Percentiles rank a stretch among this genome's conserved stretches.
These are phyloP conservation scores for Rhinoptilus africanus DNA, from an alignment of 2,113 vertebrate genomes.

Conservation along the genomic window DNA sequence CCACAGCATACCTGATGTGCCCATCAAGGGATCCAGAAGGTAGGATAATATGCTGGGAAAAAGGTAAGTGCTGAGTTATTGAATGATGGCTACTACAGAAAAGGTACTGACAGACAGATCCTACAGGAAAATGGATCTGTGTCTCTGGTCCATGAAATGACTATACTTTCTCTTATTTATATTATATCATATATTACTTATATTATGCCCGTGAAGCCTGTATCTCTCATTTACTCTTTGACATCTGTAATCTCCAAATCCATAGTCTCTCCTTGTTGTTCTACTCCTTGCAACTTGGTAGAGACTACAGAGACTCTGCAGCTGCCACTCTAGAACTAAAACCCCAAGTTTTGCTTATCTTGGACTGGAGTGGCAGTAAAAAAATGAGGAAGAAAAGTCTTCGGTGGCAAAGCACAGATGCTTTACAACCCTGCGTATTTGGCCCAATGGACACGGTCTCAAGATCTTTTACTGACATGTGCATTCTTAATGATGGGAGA, in stretches of 20 bases:
- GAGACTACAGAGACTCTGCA: not conserved
- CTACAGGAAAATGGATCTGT: not conserved
- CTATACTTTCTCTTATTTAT: not conserved
- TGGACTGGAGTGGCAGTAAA: not conserved
- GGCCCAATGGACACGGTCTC: not conserved
- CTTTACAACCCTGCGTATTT: not conserved
- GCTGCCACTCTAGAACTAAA: not conserved
- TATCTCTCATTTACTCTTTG: not conserved
- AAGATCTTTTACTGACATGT: not conserved
- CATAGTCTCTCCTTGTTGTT: not conserved
- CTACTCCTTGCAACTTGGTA: not conserved
- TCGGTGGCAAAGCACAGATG: not conserved
- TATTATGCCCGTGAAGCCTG: not conserved
- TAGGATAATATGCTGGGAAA: not conserved
- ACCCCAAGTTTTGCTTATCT: not conserved
- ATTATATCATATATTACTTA: not conserved
- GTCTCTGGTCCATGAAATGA: not conserved
- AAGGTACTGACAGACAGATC: not conserved
- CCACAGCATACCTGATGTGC: not conserved
- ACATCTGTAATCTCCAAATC: not conserved
- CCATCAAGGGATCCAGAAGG: not conserved
- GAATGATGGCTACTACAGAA: not conserved
- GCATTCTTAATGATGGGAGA: not conserved
- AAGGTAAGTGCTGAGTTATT: not conserved
- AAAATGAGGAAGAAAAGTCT: not conserved